phyloP scores from a whole-genome alignment of 2,888 invertebrate species.

The Thecocarcelia acutangulata region DNA sequence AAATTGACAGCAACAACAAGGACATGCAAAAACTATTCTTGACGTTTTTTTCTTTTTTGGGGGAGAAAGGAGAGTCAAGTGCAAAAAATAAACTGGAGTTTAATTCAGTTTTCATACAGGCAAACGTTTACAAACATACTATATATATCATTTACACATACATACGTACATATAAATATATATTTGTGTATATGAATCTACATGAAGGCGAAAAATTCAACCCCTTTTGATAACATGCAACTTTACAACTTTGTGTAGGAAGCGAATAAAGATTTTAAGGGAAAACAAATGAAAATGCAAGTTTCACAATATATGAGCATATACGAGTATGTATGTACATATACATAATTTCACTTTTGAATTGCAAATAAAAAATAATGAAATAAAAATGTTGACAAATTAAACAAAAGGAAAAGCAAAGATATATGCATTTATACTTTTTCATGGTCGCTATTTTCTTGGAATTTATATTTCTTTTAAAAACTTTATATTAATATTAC shows the following conservation, averaged over 20 bases:
- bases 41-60: constrained; percentile 17
- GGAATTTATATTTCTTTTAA: no score
- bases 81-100: constrained; percentile 40
- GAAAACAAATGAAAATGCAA: constrained; percentile 65
- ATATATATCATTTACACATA: not conserved
- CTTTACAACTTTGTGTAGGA: constrained; percentile 25
- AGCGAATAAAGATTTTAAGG: constrained; percentile 30
- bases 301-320: constrained; percentile 11
- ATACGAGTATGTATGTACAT: not conserved
- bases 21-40: constrained; percentile 43
- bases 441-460: no score
- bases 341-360: constrained; percentile 57
- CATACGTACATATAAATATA: not conserved
- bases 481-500: no score
- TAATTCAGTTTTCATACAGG: not conserved
- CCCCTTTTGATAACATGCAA: constrained; percentile 31
- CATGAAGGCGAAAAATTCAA: constrained; percentile 12
- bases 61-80: constrained; percentile 42
- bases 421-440: no score
- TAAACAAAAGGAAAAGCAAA: constrained; percentile 9
- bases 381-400: constrained; percentile 28
- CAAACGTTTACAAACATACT: not conserved
- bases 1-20: constrained; percentile 58
- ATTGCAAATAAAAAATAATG: not conserved
- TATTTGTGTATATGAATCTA: not conserved